Evolutionary conservation across 2,113 vertebrate species (phyloP).

Genomic region (Syngnathus scovelli): DNA sequence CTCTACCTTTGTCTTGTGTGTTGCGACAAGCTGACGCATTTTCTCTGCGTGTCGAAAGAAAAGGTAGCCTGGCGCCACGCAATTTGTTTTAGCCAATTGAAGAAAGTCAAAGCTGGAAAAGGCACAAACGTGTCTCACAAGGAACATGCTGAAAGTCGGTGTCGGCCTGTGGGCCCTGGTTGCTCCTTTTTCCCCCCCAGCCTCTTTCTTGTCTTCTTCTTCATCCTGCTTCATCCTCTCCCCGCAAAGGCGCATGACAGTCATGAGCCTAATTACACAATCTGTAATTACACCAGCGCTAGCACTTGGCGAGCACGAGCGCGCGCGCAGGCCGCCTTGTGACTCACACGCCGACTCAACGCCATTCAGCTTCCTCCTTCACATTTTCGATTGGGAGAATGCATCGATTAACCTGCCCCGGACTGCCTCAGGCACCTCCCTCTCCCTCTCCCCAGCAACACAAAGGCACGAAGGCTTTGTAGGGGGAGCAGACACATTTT

Average conservation of each 20-base stretch:
- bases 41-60: no score
- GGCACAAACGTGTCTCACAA: neutral
- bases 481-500: slow-evolving; percentile 58
- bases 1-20: no score
- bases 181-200: neutral
- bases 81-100: no score
- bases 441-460: slow-evolving; percentile 19
- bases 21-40: no score
- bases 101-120: no score
- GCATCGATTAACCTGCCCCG: slow-evolving; percentile 58
- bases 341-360: slow-evolving; percentile 43
- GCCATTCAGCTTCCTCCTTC: slow-evolving; percentile 2
- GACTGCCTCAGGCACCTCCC: slow-evolving; percentile 39
- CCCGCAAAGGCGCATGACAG: slow-evolving; percentile 44
- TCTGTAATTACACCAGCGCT: slow-evolving; percentile 45
- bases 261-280: slow-evolving; percentile 50
- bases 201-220: neutral
- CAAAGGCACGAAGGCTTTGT: slow-evolving; percentile 61
- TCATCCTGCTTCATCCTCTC: neutral
- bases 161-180: neutral
- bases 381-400: slow-evolving; percentile 46
- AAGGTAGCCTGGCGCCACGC: no score
- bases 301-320: neutral
- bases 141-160: neutral
- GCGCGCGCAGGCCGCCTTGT: slow-evolving; percentile 28